A percentile compares a stretch with the other conserved stretches of the same genome.
phyloP scores from a whole-genome alignment of 2,797 vertebrate genomes.

The Trematomus bernacchii region DNA sequence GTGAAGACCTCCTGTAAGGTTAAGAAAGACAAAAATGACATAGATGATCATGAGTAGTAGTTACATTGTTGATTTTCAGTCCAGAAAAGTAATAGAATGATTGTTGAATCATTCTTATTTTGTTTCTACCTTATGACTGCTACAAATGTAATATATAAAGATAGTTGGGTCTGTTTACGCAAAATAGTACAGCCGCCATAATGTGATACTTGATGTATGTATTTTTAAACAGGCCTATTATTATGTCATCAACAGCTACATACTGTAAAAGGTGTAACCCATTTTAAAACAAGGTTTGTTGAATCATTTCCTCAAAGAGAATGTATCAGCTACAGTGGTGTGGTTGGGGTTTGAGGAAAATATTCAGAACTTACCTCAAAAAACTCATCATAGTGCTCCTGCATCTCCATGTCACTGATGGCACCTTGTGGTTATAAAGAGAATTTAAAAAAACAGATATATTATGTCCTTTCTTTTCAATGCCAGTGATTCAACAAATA shows the following conservation, averaged over 20 bases:
- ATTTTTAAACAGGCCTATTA: neutral
- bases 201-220: neutral
- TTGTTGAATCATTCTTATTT: neutral
- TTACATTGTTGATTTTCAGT: neutral
- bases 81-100: neutral
- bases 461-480: neutral
- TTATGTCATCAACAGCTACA: neutral
- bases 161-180: neutral
- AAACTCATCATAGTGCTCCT: constrained; percentile 98
- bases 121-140: neutral
- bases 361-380: constrained; percentile 88
- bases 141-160: too few relatives aligned
- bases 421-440: constrained; percentile 85
- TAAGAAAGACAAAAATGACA: neutral
- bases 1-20: constrained; percentile 93
- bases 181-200: neutral
- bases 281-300: neutral
- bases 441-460: neutral
- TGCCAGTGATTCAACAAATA: neutral
- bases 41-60: neutral
- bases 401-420: constrained; percentile 99
- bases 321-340: neutral
- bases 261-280: neutral
- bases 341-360: neutral
- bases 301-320: neutral